Conservation (phyloP, 2,888 invertebrate species). For the Meteorus colon region DNA sequence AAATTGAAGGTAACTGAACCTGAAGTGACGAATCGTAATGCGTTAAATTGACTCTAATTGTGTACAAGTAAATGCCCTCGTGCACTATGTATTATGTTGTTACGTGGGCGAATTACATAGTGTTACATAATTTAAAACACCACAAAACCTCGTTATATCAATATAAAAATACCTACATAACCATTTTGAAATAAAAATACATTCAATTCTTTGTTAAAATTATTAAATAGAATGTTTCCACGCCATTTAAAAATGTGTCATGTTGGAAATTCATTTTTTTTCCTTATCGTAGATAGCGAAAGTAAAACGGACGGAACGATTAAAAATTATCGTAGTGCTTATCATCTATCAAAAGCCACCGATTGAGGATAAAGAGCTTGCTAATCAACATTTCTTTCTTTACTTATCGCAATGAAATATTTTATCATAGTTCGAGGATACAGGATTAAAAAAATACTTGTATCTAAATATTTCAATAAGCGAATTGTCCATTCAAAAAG, state of each 20-base stretch:
- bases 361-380: constrained; percentile 6
- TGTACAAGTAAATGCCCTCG: constrained; percentile 44
- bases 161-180: neutral
- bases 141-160: neutral
- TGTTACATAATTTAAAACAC: constrained; percentile 49
- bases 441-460: neutral
- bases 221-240: neutral
- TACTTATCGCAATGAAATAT: neutral
- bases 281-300: neutral
- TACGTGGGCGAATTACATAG: constrained; percentile 39
- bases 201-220: neutral
- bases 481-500: neutral
- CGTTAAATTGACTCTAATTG: constrained; percentile 53
- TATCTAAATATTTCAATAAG: neutral
- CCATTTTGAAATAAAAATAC: neutral
- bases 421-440: neutral
- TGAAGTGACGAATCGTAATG: constrained; percentile 43
- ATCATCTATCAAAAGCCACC: neutral
- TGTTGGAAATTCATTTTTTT: neutral
- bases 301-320: neutral
- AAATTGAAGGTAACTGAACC: constrained; percentile 51
- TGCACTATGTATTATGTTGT: constrained; percentile 31
- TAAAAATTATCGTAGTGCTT: neutral
- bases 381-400: neutral
- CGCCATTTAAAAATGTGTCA: neutral